Percentiles rank a stretch among this genome's conserved stretches.
These are phyloP conservation scores for Acrocera orbiculus DNA, from an alignment of 2,888 invertebrate species.

Conservation along the genomic window DNA sequence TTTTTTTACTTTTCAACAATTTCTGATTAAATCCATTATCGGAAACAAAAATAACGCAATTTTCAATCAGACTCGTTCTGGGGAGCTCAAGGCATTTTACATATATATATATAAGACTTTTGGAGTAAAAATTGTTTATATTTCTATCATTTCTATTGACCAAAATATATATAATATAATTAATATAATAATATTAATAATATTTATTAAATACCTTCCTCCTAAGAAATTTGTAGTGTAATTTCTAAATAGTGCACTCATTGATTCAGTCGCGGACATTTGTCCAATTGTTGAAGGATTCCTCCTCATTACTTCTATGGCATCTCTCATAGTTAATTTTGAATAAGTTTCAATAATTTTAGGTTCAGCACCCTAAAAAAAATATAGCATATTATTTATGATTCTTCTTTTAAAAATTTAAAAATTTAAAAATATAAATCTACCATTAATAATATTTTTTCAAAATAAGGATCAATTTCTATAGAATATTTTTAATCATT, in stretches of 20 bases:
- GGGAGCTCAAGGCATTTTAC: too few species aligned
- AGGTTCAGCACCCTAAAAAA: slow-evolving; percentile 56
- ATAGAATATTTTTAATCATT: neutral
- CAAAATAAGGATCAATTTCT: neutral
- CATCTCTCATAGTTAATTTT: slow-evolving; percentile 83
- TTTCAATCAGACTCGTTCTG: too few species aligned
- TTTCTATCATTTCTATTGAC: too few species aligned
- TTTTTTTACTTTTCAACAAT: too few species aligned
- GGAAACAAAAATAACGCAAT: too few species aligned
- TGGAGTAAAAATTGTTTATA: too few species aligned
- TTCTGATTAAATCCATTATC: too few species aligned
- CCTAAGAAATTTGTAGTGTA: slow-evolving; percentile 70
- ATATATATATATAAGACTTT: too few species aligned
- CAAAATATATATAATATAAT: too few species aligned
- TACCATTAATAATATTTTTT: neutral
- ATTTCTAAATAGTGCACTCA: slow-evolving; percentile 80
- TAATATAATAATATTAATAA: too few species aligned
- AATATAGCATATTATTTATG: neutral
- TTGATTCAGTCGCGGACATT: slow-evolving; percentile 74
- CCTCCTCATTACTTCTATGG: slow-evolving; percentile 76
- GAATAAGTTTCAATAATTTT: slow-evolving; percentile 90
- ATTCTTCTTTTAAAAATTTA: neutral
- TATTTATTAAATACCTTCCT: too few species aligned
- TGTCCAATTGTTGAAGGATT: slow-evolving; percentile 76
- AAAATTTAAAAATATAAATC: too few species aligned